These are phyloP conservation scores for Sigmodon hispidus DNA, from an alignment of 2,113 vertebrate species.

Conservation along the genomic window DNA sequence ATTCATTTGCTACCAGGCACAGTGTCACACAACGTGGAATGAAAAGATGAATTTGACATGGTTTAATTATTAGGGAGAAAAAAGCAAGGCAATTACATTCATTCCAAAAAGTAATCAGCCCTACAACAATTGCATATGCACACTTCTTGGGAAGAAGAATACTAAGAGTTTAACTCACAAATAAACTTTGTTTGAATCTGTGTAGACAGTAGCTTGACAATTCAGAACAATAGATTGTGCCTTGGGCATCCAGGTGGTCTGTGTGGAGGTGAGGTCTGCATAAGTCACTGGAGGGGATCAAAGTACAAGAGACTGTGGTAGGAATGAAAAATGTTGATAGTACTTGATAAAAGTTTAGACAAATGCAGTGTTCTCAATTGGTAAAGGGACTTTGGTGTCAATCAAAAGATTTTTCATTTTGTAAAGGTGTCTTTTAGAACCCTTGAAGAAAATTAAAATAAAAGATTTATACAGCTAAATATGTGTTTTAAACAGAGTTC, in stretches of 20 bases:
- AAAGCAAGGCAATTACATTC: conserved; percentile 26
- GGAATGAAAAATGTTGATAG: not conserved
- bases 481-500: not conserved
- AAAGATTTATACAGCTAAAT: not conserved
- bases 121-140: not conserved
- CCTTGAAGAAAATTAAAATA: not conserved
- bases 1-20: not conserved
- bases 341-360: not conserved
- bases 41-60: not conserved
- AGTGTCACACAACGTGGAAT: not conserved
- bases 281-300: not conserved
- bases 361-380: not conserved
- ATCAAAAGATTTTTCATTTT: not conserved
- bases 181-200: not conserved
- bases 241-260: not conserved
- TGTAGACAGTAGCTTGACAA: not conserved
- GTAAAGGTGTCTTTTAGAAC: not conserved
- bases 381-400: not conserved
- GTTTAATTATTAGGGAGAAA: conserved; percentile 35
- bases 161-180: not conserved
- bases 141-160: not conserved
- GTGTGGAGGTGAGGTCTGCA: not conserved
- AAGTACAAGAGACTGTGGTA: not conserved
- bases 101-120: not conserved
- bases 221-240: not conserved